Conservation (phyloP, 2,113 vertebrate species). For the Pterocles gutturalis region DNA sequence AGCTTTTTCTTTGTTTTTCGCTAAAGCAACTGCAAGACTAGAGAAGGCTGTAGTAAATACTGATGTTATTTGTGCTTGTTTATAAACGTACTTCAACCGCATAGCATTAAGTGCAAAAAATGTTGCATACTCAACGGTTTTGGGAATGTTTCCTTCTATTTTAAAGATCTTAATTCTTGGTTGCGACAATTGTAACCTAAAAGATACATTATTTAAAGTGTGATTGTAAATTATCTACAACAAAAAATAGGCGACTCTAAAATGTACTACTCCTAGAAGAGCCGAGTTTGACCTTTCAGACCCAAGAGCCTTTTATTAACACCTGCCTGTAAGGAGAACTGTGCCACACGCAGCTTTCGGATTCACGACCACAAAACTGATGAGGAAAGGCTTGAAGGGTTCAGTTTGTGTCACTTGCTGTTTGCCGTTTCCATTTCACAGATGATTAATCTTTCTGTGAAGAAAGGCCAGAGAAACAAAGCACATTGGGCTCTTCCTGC, state of each 20-base stretch:
- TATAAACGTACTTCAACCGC: constrained; percentile 52
- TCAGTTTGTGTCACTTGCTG: constrained; percentile 99
- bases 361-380: constrained; percentile 91
- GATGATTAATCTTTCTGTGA: constrained; percentile 99
- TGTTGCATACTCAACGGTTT: background rate
- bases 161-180: constrained; percentile 42
- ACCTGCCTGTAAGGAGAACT: constrained; percentile 95
- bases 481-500: constrained; percentile 93
- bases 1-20: constrained; percentile 73
- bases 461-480: constrained; percentile 96
- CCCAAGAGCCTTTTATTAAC: constrained; percentile 98
- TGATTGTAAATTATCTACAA: constrained; percentile 76
- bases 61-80: constrained; percentile 75
- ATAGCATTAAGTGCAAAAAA: constrained; percentile 36
- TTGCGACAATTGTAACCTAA: constrained; percentile 34
- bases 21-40: constrained; percentile 72
- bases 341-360: constrained; percentile 86
- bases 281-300: constrained; percentile 90
- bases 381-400: constrained; percentile 97
- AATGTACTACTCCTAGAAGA: constrained; percentile 79
- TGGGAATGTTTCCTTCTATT: constrained; percentile 14
- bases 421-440: constrained; percentile 99
- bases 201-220: constrained; percentile 75
- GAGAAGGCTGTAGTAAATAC: constrained; percentile 76
- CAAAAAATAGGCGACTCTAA: constrained; percentile 76